phyloP scores from a whole-genome alignment of 2,888 invertebrate species.

The Mesodorylaimus sp. region DNA sequence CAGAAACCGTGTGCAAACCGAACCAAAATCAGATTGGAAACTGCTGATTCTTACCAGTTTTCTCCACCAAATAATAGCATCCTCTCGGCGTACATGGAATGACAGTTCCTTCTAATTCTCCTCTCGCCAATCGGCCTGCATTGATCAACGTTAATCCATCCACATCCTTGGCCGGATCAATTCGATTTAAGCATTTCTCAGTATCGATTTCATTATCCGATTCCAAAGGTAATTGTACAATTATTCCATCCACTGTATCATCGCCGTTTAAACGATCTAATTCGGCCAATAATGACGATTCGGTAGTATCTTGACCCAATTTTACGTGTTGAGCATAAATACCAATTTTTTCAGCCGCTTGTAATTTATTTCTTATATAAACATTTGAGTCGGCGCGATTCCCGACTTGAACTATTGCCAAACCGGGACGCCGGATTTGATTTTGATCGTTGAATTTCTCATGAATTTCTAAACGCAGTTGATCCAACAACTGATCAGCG shows the following conservation, averaged over 20 bases:
- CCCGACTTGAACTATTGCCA: constrained; percentile 70
- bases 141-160: constrained; percentile 46
- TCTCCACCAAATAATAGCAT: constrained; percentile 71
- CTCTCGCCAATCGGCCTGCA: constrained; percentile 73
- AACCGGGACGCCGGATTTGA: constrained; percentile 48
- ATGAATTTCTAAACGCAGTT: constrained; percentile 44
- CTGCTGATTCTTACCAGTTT: too few species aligned
- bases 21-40: too few species aligned
- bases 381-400: constrained; percentile 91
- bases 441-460: constrained; percentile 34
- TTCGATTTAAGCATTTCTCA: constrained; percentile 47
- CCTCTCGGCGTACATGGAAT: constrained; percentile 92
- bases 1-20: too few species aligned
- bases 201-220: constrained; percentile 63
- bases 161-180: constrained; percentile 45
- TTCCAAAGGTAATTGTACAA: constrained; percentile 56
- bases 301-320: constrained; percentile 44
- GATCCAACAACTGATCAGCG: constrained; percentile 42
- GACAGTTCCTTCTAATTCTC: constrained; percentile 55
- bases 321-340: constrained; percentile 59
- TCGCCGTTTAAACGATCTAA: constrained; percentile 61
- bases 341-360: constrained; percentile 74
- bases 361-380: constrained; percentile 87
- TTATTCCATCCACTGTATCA: constrained; percentile 42
- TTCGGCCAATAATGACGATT: constrained; percentile 36